phyloP scores from a whole-genome alignment of 2,797 vertebrate species.

The Micrastur ruficollis region DNA sequence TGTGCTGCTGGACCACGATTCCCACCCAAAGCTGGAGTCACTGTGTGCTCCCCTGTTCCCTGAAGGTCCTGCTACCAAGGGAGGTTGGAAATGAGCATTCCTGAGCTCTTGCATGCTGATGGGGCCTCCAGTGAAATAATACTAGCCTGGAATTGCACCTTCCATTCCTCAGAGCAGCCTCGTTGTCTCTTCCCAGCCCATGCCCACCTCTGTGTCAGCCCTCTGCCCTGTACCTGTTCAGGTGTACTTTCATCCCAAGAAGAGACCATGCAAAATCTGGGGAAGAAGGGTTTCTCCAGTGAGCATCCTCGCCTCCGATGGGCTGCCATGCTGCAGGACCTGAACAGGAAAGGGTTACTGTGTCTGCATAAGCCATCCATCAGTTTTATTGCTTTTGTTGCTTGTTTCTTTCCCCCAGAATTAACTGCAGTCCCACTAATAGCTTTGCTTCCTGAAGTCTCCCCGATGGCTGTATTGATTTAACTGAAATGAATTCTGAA shows the following conservation, averaged over 20 bases:
- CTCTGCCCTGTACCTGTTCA: neutral
- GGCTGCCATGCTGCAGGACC: neutral
- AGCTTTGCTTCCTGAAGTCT: constrained; percentile 28
- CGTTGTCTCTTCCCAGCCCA: neutral
- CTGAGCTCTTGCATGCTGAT: neutral
- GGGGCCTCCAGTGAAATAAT: neutral
- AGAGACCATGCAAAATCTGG: neutral
- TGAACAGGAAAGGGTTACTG: neutral
- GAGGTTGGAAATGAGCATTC: neutral
- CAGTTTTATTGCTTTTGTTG: constrained; percentile 52
- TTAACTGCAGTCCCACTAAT: constrained; percentile 43
- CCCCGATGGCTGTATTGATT: constrained; percentile 20
- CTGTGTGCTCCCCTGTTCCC: accelerated
- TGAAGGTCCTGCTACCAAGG: neutral
- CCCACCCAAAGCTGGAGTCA: neutral
- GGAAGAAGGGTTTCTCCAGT: neutral
- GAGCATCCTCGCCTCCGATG: neutral
- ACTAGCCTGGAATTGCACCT: neutral
- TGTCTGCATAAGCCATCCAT: constrained; percentile 22
- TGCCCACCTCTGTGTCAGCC: neutral
- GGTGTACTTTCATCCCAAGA: neutral
- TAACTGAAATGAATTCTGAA: neutral
- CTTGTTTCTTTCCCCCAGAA: constrained; percentile 43
- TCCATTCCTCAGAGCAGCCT: neutral
- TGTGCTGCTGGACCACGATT: neutral